A percentile compares a stretch with the other conserved stretches of the same genome.
Evolutionary conservation across 2,888 invertebrate species (phyloP).

Genomic region (Pterobdella sp.): DNA sequence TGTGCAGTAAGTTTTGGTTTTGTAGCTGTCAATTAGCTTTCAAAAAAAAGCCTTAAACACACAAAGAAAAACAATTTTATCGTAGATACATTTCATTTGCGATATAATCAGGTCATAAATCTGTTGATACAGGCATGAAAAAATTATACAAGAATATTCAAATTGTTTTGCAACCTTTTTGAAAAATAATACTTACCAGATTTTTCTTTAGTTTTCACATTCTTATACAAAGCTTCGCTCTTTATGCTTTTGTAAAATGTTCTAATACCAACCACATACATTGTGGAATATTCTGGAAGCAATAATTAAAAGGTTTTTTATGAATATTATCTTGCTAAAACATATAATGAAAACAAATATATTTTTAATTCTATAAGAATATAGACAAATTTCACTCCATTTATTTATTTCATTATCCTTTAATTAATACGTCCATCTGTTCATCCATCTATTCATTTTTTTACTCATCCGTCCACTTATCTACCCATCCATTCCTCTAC

Average conservation of each 20-base stretch:
- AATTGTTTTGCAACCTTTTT: neutral
- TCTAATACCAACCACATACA: constrained; percentile 38
- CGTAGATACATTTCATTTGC: too few species aligned
- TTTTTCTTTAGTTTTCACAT: constrained; percentile 35
- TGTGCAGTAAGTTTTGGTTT: neutral
- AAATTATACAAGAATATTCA: neutral
- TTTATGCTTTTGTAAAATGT: constrained; percentile 37
- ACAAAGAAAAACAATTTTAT: too few species aligned
- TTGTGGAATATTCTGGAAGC: constrained; percentile 35
- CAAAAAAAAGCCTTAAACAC: neutral
- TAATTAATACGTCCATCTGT: too few species aligned
- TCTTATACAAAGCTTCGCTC: constrained; percentile 37
- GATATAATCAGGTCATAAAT: neutral
- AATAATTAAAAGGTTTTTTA: too few species aligned
- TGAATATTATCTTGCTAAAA: too few species aligned
- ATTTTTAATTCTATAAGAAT: too few species aligned
- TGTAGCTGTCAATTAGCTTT: neutral
- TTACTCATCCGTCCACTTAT: too few species aligned
- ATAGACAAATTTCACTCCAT: too few species aligned
- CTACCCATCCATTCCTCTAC: too few species aligned
- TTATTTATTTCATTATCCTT: too few species aligned
- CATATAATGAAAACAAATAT: too few species aligned
- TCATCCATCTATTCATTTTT: too few species aligned
- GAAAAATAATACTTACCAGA: constrained; percentile 23
- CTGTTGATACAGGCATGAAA: neutral